Evolutionary conservation across 2,113 vertebrate species (phyloP), one percentile per base, ranked within the genome.

Genomic region (Irena cyanogastra): DNA sequence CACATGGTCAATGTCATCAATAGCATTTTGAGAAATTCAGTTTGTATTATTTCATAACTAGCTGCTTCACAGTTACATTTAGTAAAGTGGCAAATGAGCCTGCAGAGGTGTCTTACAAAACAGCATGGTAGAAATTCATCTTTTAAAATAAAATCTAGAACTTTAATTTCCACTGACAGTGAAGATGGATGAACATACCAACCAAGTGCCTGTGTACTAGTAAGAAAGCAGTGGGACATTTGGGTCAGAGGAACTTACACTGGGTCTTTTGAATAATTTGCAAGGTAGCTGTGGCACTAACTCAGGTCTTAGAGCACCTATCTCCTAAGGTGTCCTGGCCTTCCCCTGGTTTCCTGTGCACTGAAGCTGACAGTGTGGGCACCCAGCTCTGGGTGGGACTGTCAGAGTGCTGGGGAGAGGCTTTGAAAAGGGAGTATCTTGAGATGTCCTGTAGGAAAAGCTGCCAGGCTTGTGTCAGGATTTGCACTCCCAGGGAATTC

Each of bases 321-420:
- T 24, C 44, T 83, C 0, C 0, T 21, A 8, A 75, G 30, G 33
- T 2, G 1, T 47, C 4, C 31, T 54, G 66, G 9, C 30, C 11
- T 44, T 23, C 42, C 2, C 84, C 65, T 52, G 49, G 9, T 44
- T 49, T 71, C 23, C 56, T 35, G 18, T 59, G 35, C 3, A 0
- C 33, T 1, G 4, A 23, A 47, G 42, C 44, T 79, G 49, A 17
- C 3, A 1, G 4, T 11, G 1, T 23, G 16, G 27, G 16, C 27
- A 56, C 23, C 6, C 47, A 39, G 18, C 57, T 83, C 23, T 24
- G 1, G 1, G 10, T 44, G 50, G 35, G 27, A 22, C 35, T 70
- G 50, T 4, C 47, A 28, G 47, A n/a, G 17, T 65, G 76, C 64
- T 7, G 17, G 54, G 77, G 17, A 71, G 19, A 56, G 30, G 15